A percentile compares a stretch with the other conserved stretches of the same genome.
Conservation (phyloP, 2,797 vertebrate genomes). For the Cryptoprocta ferox region DNA sequence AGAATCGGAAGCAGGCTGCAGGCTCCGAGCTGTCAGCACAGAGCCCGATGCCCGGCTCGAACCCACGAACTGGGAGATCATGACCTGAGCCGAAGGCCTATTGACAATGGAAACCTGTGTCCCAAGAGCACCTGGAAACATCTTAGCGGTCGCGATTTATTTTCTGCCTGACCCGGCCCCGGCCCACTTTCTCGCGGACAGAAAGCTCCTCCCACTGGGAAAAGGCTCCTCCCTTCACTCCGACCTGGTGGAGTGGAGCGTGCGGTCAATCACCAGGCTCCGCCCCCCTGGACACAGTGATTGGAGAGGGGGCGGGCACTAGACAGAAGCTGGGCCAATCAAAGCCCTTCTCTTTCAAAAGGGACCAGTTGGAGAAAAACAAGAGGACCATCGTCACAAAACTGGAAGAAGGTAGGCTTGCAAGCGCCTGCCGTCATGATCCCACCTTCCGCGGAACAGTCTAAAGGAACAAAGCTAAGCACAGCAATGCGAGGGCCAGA, state of each 20-base stretch:
- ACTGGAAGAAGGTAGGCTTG: neutral
- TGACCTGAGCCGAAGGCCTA: too few relatives aligned
- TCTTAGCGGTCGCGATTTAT: neutral
- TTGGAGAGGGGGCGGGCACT: neutral
- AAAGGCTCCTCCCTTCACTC: neutral
- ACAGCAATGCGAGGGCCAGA: neutral
- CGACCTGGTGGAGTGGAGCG: rapidly evolving
- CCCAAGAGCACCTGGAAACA: neutral
- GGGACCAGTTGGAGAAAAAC: neutral
- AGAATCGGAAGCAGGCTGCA: too few relatives aligned
- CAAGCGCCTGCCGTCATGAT: neutral
- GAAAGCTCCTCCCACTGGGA: neutral
- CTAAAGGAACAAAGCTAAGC: neutral
- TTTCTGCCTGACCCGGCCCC: neutral
- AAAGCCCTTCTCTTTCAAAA: neutral
- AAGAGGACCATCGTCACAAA: neutral
- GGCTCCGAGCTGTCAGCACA: too few relatives aligned
- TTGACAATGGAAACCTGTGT: neutral
- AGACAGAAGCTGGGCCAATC: neutral
- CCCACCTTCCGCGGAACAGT: neutral
- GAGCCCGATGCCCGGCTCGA: too few relatives aligned
- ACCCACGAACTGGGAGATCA: too few relatives aligned
- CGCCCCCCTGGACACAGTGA: neutral
- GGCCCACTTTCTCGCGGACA: too few relatives aligned
- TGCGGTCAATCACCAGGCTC: neutral